phyloP scores from a whole-genome alignment of 2,888 invertebrate genomes.

The Mesorhabditis belari region DNA sequence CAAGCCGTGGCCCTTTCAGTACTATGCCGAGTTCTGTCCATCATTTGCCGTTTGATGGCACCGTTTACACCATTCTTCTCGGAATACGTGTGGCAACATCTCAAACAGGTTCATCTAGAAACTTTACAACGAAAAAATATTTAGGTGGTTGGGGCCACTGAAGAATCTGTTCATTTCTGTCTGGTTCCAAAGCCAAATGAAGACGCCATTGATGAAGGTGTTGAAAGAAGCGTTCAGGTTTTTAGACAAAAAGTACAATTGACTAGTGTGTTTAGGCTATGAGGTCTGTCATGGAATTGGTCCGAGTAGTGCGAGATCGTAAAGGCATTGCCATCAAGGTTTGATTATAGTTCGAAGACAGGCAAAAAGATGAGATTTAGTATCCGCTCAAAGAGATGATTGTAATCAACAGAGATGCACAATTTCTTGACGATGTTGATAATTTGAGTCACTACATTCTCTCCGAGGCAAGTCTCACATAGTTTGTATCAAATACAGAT shows the following conservation, averaged over 20 bases:
- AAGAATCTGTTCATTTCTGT: slow-evolving; percentile 78
- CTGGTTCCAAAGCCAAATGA: slow-evolving; percentile 71
- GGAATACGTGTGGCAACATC: slow-evolving; percentile 85
- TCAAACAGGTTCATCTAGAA: slow-evolving; percentile 58
- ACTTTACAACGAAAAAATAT: background rate
- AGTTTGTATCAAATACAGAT: no score
- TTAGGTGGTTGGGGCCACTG: slow-evolving; percentile 27
- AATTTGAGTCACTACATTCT: slow-evolving; percentile 76
- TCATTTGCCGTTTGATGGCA: slow-evolving; percentile 86
- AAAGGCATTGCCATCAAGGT: slow-evolving; percentile 84
- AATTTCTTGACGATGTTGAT: slow-evolving; percentile 71
- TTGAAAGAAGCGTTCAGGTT: slow-evolving; percentile 76
- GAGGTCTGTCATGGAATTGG: slow-evolving; percentile 90
- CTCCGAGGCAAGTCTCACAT: slow-evolving; percentile 88
- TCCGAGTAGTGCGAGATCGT: slow-evolving; percentile 82
- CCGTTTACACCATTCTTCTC: slow-evolving; percentile 94
- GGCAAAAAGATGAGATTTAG: slow-evolving; percentile 49
- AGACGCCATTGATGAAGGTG: slow-evolving; percentile 69
- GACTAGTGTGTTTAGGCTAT: slow-evolving; percentile 62
- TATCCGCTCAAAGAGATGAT: slow-evolving; percentile 91
- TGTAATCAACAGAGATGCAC: slow-evolving; percentile 78
- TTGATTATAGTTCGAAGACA: background rate
- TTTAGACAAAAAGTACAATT: background rate
- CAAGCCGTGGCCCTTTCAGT: slow-evolving; percentile 78
- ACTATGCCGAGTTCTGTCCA: slow-evolving; percentile 76